Base-by-base conservation (phyloP, 2,888 invertebrate species). In the Argynnis bischoffii region DNA sequence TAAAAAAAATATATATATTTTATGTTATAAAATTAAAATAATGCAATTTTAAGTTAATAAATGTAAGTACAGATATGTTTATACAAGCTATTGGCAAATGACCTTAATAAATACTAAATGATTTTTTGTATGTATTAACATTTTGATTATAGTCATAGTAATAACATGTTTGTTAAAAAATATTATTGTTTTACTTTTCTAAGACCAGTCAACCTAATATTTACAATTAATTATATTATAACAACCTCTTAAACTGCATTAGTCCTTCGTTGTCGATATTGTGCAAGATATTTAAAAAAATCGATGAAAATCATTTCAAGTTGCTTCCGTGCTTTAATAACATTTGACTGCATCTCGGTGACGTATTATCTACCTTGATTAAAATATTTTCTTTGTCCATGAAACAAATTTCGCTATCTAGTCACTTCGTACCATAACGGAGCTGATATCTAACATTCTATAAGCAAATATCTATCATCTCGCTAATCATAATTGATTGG, bases 381-480 rank as follows among this genome's bases (percentile, higher is more conserved):
- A 26, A 56, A 67, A 64, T 73, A 67, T 72, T 71, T 72, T 72
- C 72, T 73, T 72, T 72, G 70, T 74, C 71, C 72, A 69, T 74
- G 72, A 69, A 71, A 64, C 51, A 48, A 66, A 67, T 66, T 61
- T 54, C 54, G 57, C 50, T 64, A 69, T 70, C 69, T 66, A 54
- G 41, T 63, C 51, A 67, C 69, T 65, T 65, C 63, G 50, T 67
- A 51, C 67, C 35, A 53, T 31, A 60, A 60, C 48, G 53, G 47
- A 63, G 35, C 54, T 35, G 56, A 47, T 57, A 51, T 54, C 35
- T 64, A 59, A 14, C 50, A 41, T 47, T 57, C 14, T 51, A 31
- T 67, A 53, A n/a, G 51, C 47, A 35, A 48, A 64, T 55, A 59
- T 2, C n/a, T 14, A 57, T 16, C 65, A 46, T 41, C 46, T 46